These are phyloP conservation scores for Steinernema carpocapsae DNA, from an alignment of 2,888 invertebrate species.

Conservation along the genomic window DNA sequence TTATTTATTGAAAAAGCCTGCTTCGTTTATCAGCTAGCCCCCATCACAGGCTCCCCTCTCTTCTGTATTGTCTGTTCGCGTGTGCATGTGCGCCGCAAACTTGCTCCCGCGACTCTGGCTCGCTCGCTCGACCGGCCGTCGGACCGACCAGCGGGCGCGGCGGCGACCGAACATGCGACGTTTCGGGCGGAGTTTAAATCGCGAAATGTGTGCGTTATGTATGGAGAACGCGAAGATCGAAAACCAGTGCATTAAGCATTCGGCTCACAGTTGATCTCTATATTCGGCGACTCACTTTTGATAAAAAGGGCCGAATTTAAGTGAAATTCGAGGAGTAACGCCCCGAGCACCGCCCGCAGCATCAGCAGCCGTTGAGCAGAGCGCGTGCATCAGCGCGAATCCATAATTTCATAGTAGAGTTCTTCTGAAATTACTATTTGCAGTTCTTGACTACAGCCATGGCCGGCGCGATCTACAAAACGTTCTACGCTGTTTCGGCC, in stretches of 20 bases:
- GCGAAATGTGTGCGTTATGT: slow-evolving; percentile 18
- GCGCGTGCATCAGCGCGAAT: background rate
- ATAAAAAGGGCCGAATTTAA: slow-evolving; percentile 35
- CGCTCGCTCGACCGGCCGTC: background rate
- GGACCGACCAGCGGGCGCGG: background rate
- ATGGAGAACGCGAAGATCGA: slow-evolving; percentile 33
- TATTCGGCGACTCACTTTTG: slow-evolving; percentile 26
- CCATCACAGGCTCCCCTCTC: too few species aligned
- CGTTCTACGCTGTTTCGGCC: slow-evolving; percentile 54
- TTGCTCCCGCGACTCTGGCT: background rate
- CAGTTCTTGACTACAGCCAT: slow-evolving; percentile 35
- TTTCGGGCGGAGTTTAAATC: background rate
- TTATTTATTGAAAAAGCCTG: too few species aligned
- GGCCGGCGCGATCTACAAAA: slow-evolving; percentile 60
- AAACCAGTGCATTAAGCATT: slow-evolving; percentile 35
- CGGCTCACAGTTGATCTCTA: slow-evolving; percentile 29
- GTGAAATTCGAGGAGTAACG: slow-evolving; percentile 29
- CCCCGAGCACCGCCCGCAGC: slow-evolving; percentile 12
- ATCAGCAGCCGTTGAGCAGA: too few species aligned
- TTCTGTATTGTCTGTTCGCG: too few species aligned
- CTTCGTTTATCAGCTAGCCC: too few species aligned
- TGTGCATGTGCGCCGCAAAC: too few species aligned
- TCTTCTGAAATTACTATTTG: too few species aligned
- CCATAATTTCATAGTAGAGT: too few species aligned
- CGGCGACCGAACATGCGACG: slow-evolving; percentile 12